Percentiles rank a stretch among this genome's conserved stretches.
Evolutionary conservation across 2,113 vertebrate species (phyloP).

Genomic region (Puffinus mauretanicus): DNA sequence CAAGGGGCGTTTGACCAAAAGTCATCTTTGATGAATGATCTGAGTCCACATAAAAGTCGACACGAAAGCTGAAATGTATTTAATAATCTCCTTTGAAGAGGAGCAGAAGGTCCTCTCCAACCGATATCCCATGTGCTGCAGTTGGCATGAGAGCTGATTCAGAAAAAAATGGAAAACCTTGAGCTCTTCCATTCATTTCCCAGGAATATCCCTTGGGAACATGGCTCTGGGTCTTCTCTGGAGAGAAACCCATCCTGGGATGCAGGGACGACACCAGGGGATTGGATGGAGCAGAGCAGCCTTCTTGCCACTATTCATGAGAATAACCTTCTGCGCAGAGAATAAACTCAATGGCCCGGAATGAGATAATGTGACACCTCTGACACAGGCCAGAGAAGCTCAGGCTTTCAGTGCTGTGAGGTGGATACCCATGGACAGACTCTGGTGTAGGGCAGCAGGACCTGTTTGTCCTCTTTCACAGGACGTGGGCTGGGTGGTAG

Average conservation of each 20-base stretch:
- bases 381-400: background rate
- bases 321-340: background rate
- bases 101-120: background rate
- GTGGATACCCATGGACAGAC: background rate
- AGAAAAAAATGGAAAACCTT: background rate
- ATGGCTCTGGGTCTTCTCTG: background rate
- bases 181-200: background rate
- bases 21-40: conserved; percentile 47
- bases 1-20: conserved; percentile 30
- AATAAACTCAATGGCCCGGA: background rate
- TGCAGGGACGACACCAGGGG: background rate
- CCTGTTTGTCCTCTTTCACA: background rate
- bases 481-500: background rate
- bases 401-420: background rate
- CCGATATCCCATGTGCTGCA: background rate
- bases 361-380: background rate
- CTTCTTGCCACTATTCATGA: background rate
- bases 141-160: background rate
- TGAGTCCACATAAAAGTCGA: background rate
- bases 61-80: background rate
- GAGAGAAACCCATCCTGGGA: background rate
- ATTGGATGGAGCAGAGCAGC: background rate
- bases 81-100: background rate
- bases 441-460: background rate
- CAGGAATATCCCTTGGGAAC: background rate